Conservation (phyloP, 2,888 invertebrate genomes). For the Pheosia gnoma region DNA sequence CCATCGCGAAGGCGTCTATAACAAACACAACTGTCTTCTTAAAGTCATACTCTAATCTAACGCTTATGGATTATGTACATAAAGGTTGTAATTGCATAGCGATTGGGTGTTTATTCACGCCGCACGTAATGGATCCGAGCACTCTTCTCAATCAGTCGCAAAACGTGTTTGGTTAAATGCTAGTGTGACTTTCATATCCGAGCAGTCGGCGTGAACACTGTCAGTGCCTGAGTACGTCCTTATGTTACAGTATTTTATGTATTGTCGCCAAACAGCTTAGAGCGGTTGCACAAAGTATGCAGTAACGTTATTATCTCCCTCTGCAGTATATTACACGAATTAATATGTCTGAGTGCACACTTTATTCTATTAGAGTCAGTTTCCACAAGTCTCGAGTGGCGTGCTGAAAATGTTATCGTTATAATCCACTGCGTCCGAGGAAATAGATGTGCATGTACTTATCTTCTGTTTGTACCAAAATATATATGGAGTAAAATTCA, state of each 20-base stretch:
- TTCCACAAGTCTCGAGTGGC: neutral
- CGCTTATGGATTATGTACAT: conserved; percentile 30
- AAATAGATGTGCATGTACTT: too few species aligned
- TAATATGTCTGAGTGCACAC: conserved; percentile 1
- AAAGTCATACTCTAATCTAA: conserved; percentile 14
- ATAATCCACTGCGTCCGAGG: too few species aligned
- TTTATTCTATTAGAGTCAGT: neutral
- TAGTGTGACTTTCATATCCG: conserved; percentile 75
- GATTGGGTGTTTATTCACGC: conserved; percentile 64
- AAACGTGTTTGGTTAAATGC: conserved; percentile 77
- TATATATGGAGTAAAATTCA: too few species aligned
- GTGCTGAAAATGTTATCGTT: neutral
- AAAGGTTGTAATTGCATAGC: conserved; percentile 58
- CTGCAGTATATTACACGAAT: conserved; percentile 1
- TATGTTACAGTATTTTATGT: conserved; percentile 41
- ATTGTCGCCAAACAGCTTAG: conserved; percentile 39
- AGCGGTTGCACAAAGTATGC: conserved; percentile 39
- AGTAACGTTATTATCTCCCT: conserved; percentile 40
- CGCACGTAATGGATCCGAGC: conserved; percentile 72
- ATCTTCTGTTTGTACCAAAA: too few species aligned
- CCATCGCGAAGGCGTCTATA: conserved; percentile 54
- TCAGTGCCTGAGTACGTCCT: conserved; percentile 47
- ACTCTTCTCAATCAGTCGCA: conserved; percentile 74
- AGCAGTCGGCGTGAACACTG: conserved; percentile 48
- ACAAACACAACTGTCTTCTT: conserved; percentile 45